Evolutionary conservation across 2,113 vertebrate species (phyloP), one percentile per base, ranked within the genome.

Genomic region (Alouatta palliata): DNA sequence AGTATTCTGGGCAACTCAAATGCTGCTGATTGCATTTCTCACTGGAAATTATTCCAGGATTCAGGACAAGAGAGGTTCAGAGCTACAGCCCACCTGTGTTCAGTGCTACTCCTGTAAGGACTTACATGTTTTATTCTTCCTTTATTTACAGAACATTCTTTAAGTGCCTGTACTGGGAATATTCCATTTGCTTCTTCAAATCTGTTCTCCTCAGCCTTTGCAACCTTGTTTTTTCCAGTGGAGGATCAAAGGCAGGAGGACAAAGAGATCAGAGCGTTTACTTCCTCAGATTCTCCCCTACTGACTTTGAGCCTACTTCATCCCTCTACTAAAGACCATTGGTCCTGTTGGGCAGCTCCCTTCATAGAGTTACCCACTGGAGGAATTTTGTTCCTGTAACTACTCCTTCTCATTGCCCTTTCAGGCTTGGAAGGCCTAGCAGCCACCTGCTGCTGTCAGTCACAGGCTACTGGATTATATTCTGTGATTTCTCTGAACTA

Each of bases 1-100:
- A 95, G 43, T 76, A 30, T 94, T 95, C 47, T 84, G 84, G 43
- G 45, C 27, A 95, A 45, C 19, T 64, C 23, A 80, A 80, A 94
- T 76, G 54, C 76, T 45, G 14, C 54, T 32, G 56, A 71, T 91
- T 76, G 47, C 43, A 37, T 71, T 94, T 87, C 84, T 94, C 27
- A 82, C 6, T 91, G 45, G 71, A 27, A 40, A 37, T 85, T 56
- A 89, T 91, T 43, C 61, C 8, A 77, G 77, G 70, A 10, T 11
- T 91, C 19, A 14, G 80, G 25, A 77, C 37, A 40, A 32, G 43
- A 45, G 75, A 88, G 56, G 66, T 37, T 10, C 68, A 43, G 93
- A 35, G 45, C 68, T 37, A 71, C 4, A 68, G 66, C 19, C 2
- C 61, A 61, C 66, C 21, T 7, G 17, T 45, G 23, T 58, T 52